Percentiles rank a stretch among this genome's conserved stretches.
These are phyloP conservation scores for Drosophila ambigua DNA, from an alignment of 1,140 invertebrate genomes.

Conservation along the genomic window DNA sequence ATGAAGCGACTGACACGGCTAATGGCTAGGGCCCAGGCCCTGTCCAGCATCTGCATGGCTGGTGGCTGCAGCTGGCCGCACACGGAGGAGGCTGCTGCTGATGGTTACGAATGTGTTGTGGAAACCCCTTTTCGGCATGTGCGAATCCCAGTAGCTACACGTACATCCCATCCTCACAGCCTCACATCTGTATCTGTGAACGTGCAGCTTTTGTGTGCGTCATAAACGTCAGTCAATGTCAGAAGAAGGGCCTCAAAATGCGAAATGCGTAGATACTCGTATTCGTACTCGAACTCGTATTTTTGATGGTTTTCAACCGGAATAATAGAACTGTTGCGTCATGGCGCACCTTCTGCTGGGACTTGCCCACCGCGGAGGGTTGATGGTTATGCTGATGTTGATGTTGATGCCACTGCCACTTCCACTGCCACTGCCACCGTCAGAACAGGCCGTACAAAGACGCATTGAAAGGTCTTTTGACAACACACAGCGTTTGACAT, in stretches of 20 bases:
- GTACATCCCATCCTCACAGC: no score
- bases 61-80: constrained; percentile 34
- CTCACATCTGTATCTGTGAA: no score
- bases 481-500: constrained; percentile 77
- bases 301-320: constrained; percentile 19
- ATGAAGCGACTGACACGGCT: constrained; percentile 35
- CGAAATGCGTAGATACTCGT: constrained; percentile 63
- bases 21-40: constrained; percentile 16
- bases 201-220: constrained; percentile 42
- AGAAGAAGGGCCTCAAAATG: constrained; percentile 49
- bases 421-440: constrained; percentile 4
- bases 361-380: constrained; percentile 3
- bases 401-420: no score
- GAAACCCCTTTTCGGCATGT: constrained; percentile 35
- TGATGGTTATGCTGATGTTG: not conserved
- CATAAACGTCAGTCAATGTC: constrained; percentile 77
- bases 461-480: constrained; percentile 65
- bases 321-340: constrained; percentile 75
- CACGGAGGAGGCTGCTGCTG: not conserved
- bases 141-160: constrained; percentile 8
- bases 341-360: constrained; percentile 55
- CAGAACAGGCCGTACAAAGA: constrained; percentile 3
- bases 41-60: no score
- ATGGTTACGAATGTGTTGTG: constrained; percentile 6
- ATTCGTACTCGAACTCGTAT: constrained; percentile 13